A percentile compares a stretch with the other conserved stretches of the same genome.
phyloP scores from a whole-genome alignment of 2,888 invertebrate genomes.

The Leucophenga montana region DNA sequence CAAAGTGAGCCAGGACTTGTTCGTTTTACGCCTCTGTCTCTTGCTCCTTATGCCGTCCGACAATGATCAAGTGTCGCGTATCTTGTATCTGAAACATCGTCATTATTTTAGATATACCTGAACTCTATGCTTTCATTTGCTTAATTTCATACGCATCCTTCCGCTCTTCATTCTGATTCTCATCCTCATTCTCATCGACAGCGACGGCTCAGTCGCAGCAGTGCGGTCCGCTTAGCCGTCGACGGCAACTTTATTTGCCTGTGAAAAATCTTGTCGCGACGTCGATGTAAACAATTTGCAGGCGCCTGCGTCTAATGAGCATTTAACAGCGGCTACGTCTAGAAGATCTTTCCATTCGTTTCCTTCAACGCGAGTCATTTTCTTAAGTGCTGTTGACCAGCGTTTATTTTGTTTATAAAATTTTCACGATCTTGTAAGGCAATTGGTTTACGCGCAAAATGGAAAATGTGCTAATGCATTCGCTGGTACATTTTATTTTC shows the following conservation, averaged over 20 bases:
- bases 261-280: conserved; percentile 71
- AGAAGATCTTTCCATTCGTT: background rate
- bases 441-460: conserved; percentile 9
- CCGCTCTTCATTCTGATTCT: background rate
- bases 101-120: too few relatives aligned
- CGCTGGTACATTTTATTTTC: conserved; percentile 12
- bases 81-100: background rate
- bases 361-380: background rate
- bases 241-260: conserved; percentile 57
- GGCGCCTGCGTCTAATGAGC: conserved; percentile 70
- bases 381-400: conserved; percentile 15
- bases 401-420: conserved; percentile 44
- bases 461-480: conserved; percentile 45
- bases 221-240: conserved; percentile 40
- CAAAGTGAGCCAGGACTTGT: conserved; percentile 61
- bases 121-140: background rate
- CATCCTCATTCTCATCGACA: background rate
- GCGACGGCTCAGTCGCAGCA: too few relatives aligned
- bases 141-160: conserved; percentile 52
- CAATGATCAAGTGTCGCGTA: background rate
- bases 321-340: conserved; percentile 55
- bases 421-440: conserved; percentile 52
- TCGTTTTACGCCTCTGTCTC: conserved; percentile 54
- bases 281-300: conserved; percentile 68
- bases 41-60: background rate